Evolutionary conservation across 1,140 invertebrate species (phyloP).

Genomic region (Eumaeus atala): DNA sequence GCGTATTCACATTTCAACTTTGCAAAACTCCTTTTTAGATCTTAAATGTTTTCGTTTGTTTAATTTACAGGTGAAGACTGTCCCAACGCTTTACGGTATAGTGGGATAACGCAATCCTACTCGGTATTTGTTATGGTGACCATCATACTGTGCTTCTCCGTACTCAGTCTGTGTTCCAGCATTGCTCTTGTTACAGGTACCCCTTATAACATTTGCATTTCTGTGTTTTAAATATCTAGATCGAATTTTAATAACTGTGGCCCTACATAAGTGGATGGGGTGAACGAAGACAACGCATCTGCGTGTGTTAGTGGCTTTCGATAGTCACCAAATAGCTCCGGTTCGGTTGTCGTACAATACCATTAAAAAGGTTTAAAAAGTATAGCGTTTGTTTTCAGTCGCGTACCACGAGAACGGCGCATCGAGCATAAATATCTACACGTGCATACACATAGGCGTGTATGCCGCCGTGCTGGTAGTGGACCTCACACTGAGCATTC

Average conservation of each 20-base stretch:
- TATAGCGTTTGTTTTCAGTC: conserved; percentile 30
- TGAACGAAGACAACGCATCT: no score
- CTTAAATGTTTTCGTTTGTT: no score
- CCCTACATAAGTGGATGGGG: no score
- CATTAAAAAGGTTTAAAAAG: no score
- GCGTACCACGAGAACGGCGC: conserved; percentile 13
- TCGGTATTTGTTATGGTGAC: conserved; percentile 33
- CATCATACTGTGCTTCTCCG: conserved; percentile 27
- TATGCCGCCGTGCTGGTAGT: conserved; percentile 29
- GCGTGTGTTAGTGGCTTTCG: no score
- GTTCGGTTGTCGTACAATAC: no score
- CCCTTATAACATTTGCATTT: background rate
- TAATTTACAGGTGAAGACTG: conserved; percentile 33
- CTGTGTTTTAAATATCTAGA: no score
- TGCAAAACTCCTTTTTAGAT: no score
- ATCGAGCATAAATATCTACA: conserved; percentile 22
- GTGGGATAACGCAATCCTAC: conserved; percentile 24
- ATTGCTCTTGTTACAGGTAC: conserved; percentile 31
- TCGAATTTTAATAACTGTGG: no score
- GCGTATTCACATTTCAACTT: no score
- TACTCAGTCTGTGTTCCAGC: conserved; percentile 27
- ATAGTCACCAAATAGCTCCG: no score
- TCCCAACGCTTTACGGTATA: background rate
- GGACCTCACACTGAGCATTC: conserved; percentile 32
- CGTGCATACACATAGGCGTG: conserved; percentile 27